Evolutionary conservation across 2,113 vertebrate genomes (phyloP), one percentile per base, ranked within the genome.

Genomic region (Paramormyrops kingsleyae): DNA sequence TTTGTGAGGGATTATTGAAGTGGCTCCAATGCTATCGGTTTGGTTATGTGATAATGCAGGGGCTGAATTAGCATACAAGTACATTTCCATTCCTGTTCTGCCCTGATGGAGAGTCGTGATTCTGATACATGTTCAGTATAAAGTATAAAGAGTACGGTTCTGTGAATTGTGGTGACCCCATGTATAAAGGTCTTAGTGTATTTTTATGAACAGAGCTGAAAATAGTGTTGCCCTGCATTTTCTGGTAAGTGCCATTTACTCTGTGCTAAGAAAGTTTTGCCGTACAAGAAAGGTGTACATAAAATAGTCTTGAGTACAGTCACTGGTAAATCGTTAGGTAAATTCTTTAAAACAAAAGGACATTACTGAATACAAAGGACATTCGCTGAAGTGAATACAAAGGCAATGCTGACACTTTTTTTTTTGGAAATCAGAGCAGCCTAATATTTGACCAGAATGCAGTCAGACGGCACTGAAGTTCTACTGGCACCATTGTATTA

Each of bases 1-100:
- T 90, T 59, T 87, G 56, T 90, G 86, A 90, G 85, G 85, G 62
- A 49, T 90, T 87, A 90, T 90, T 87, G 56, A 66, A 74, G 44
- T 87, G 89, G 53, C 62, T 87, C 85, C 53, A 47, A 46, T 39
- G 85, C 66, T 87, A 90, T 90, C 53, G 85, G 66, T 90, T 90
- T 19, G 66, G 31, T 52, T 66, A 90, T 53, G 89, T 59, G 46
- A 90, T 56, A 90, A 77, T 74, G 62, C 62, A 80, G 47, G 31
- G 42, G 87, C 35, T 59, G 44, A 70, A 90, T 90, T 87, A 87
- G 89, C 85, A 87, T 90, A 44, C 31, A 77, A 90, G 85, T 77
- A 35, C 87, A 42, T 70, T 44, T 80, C n/a, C 52, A 49, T 47
- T 87, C 47, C 85, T 27, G 62, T 35, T 90, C n/a, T 66, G 17